Evolutionary conservation across 2,113 vertebrate species (phyloP).

Genomic region (Macroglossus sobrinus): DNA sequence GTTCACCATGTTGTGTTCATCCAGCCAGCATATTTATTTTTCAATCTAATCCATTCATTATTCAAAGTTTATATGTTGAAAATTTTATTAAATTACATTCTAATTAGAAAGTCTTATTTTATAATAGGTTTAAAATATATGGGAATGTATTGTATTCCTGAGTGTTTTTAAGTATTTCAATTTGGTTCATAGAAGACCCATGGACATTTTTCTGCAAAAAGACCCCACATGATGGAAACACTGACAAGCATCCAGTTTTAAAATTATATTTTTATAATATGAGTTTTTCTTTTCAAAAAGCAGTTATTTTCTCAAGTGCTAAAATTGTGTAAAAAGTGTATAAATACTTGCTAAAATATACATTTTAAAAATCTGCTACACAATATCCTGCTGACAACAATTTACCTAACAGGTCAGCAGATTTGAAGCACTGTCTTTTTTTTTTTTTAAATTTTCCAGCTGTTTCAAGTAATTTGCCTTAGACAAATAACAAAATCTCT

Average conservation of each 20-base stretch:
- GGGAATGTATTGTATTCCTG: background rate
- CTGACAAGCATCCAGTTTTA: background rate
- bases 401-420: background rate
- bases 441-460: background rate
- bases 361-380: background rate
- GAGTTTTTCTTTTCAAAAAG: background rate
- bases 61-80: background rate
- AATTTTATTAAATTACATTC: background rate
- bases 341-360: background rate
- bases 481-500: background rate
- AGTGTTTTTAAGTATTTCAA: background rate
- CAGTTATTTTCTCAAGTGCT: background rate
- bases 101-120: background rate
- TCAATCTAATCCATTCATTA: background rate
- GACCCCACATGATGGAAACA: background rate
- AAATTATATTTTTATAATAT: background rate
- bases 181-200: background rate
- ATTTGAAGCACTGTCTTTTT: background rate
- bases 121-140: background rate
- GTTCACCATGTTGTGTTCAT: background rate
- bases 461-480: background rate
- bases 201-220: background rate
- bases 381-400: too few species aligned
- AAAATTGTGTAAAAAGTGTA: too few species aligned
- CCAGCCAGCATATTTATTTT: background rate